Base-by-base conservation (phyloP, 2,888 invertebrate species). In the Biston betularia region DNA sequence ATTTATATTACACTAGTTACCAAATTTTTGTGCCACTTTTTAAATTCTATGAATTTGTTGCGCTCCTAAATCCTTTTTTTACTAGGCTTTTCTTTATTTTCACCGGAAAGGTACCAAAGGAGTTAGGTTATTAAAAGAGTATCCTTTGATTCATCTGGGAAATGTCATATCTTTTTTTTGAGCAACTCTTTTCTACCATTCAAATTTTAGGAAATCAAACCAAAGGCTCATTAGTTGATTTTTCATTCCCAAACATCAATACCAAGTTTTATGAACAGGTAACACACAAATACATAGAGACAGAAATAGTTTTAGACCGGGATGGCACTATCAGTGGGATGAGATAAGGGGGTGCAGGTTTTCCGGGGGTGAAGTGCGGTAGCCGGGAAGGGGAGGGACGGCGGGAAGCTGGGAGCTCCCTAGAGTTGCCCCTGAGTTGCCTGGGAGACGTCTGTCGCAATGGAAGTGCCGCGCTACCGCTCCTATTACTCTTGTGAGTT, bases 391-490 rank as follows among this genome's bases (percentile, higher is more conserved):
- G 65, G 74, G 52, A 74, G 63, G 63, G 70, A 73, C 69, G 69
- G 67, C 71, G 74, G 82, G 83, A 81, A 80, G 80, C 73, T 71
- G 68, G 76, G 75, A 12, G 76, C 80, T 78, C 82, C 77, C 75
- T 75, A n/a, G 54, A 54, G 15, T 15, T 48, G 75, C 76, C 60
- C 60, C 34, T 79, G 82, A 92, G 93, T 93, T 92, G 93, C 92
- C 92, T 86, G 90, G 93, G 92, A 89, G 92, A 92, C 85, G 79
- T 90, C 88, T 77, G 71, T 78, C 88, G 87, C 83, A 75, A 94
- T 94, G 94, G 94, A 94, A 89, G 93, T 94, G 92, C 92, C 93
- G 73, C 89, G 93, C 52, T 93, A 90, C 87, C 90, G 94, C 70
- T 88, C 93, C 49, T 92, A 86, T 78, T 94, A 90, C 89, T 89